phyloP scores from a whole-genome alignment of 2,888 invertebrate species.

The Limulus polyphemus region DNA sequence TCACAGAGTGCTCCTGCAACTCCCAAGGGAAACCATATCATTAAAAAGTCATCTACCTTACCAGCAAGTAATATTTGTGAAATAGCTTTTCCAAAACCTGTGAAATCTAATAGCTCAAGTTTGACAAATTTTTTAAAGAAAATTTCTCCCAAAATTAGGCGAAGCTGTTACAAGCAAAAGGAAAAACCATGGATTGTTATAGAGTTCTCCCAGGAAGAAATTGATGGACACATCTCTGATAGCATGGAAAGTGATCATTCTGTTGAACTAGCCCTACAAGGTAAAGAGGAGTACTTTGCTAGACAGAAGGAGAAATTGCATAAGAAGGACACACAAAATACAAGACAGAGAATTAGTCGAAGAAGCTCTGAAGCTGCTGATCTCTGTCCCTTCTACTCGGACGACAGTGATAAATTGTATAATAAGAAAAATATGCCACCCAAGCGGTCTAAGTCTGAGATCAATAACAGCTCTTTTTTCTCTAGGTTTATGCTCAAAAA shows the following conservation, averaged over 20 bases:
- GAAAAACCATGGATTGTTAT: slow-evolving; percentile 27
- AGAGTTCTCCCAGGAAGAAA: slow-evolving; percentile 22
- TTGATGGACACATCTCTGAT: slow-evolving; percentile 13
- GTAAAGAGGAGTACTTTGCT: slow-evolving; percentile 6
- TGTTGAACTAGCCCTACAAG: slow-evolving; percentile 20
- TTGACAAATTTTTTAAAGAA: neutral
- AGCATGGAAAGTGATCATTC: slow-evolving; percentile 19
- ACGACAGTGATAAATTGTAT: no score
- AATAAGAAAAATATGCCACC: no score
- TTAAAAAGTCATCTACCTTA: slow-evolving; percentile 1
- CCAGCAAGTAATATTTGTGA: neutral
- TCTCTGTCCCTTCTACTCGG: no score
- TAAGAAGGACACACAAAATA: no score
- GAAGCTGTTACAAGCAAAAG: neutral
- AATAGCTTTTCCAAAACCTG: neutral
- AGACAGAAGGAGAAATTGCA: no score
- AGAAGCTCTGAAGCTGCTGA: no score
- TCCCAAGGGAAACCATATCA: neutral
- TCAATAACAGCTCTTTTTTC: no score
- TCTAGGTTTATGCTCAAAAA: no score
- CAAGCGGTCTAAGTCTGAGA: no score
- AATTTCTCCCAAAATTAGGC: neutral
- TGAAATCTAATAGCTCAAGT: neutral
- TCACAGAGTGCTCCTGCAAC: neutral
- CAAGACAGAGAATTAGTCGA: no score